phyloP scores from a whole-genome alignment of 2,797 vertebrate species.

The Linurgus olivaceus region DNA sequence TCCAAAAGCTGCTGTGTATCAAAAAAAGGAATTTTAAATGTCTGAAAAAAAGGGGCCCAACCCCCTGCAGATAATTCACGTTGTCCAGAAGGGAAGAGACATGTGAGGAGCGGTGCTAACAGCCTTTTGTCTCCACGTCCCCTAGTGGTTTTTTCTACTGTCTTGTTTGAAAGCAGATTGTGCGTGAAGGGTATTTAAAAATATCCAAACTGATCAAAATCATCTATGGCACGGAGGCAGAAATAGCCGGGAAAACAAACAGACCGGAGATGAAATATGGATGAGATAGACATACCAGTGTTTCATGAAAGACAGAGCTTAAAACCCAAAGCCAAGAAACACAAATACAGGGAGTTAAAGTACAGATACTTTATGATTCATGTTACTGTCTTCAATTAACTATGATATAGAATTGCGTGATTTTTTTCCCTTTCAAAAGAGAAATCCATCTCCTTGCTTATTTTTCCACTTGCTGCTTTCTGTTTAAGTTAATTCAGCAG shows the following conservation, averaged over 20 bases:
- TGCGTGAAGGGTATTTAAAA: slow-evolving; percentile 44
- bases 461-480: slow-evolving; percentile 65
- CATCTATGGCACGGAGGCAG: slow-evolving; percentile 38
- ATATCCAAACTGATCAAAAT: slow-evolving; percentile 57
- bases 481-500: slow-evolving; percentile 65
- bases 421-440: slow-evolving; percentile 52
- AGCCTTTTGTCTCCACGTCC: not conserved
- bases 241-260: slow-evolving; percentile 39
- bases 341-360: slow-evolving; percentile 58
- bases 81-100: not conserved
- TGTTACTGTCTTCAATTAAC: slow-evolving; percentile 49
- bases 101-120: not conserved
- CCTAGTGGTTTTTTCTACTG: not conserved
- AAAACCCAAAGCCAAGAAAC: slow-evolving; percentile 33
- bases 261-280: slow-evolving; percentile 49
- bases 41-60: not conserved
- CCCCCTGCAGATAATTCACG: not conserved
- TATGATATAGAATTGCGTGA: not conserved
- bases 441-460: slow-evolving; percentile 55
- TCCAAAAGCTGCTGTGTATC: not conserved
- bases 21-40: not conserved
- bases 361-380: slow-evolving; percentile 29
- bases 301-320: slow-evolving; percentile 36
- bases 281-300: slow-evolving; percentile 12
- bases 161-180: slow-evolving; percentile 45